A percentile compares a stretch with the other conserved stretches of the same genome.
Conservation (phyloP, 2,797 vertebrate species). For the Thaleichthys pacificus region DNA sequence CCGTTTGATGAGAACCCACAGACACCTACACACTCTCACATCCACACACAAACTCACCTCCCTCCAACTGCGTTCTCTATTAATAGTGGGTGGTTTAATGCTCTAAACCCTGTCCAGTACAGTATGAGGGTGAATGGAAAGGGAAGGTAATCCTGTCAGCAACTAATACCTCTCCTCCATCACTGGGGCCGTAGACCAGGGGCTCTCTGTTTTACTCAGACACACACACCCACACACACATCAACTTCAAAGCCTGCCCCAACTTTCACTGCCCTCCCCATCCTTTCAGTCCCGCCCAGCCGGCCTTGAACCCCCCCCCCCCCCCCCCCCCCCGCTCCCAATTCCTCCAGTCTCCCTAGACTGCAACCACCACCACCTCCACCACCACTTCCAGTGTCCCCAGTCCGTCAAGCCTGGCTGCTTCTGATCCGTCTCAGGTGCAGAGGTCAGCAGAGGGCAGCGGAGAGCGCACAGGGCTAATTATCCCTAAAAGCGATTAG, state of each 20-base stretch:
- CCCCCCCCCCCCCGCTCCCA: neutral
- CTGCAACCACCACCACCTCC: neutral
- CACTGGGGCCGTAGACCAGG: conserved; percentile 10
- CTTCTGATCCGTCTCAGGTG: conserved; percentile 19
- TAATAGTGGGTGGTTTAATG: conserved; percentile 55
- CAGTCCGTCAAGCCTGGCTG: neutral
- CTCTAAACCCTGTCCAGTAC: conserved; percentile 44
- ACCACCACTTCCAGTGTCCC: conserved; percentile 32
- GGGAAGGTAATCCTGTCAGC: conserved; percentile 60
- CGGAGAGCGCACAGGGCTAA: neutral
- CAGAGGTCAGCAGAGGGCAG: conserved; percentile 14
- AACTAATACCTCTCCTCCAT: conserved; percentile 38
- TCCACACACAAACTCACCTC: neutral
- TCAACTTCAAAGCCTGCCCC: neutral
- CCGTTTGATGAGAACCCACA: neutral
- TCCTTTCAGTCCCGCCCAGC: no score
- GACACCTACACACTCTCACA: conserved; percentile 3
- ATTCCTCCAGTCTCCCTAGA: neutral
- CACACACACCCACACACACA: neutral
- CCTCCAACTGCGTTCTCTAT: conserved; percentile 29
- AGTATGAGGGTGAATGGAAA: neutral
- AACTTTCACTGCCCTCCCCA: neutral
- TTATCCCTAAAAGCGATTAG: neutral
- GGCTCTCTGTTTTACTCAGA: neutral
- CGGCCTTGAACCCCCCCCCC: neutral